Evolutionary conservation across 1,140 invertebrate genomes (phyloP).

Genomic region (Zaprionus kolodkinae): DNA sequence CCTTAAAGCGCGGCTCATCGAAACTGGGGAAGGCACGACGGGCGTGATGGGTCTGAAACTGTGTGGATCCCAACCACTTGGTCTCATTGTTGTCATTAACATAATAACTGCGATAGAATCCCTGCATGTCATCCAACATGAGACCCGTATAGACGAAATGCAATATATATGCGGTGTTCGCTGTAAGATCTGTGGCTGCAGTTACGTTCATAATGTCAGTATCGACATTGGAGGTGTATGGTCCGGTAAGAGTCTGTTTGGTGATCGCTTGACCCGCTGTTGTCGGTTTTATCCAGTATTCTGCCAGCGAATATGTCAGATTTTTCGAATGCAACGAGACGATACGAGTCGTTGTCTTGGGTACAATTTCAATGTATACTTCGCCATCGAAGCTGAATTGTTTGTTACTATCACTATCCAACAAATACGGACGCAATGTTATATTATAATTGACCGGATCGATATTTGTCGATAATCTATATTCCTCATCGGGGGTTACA

Average conservation of each 20-base stretch:
- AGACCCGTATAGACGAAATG: slow-evolving; percentile 85
- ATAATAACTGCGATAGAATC: slow-evolving; percentile 93
- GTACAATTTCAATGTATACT: slow-evolving; percentile 85
- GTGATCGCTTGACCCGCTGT: background rate
- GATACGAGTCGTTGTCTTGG: slow-evolving; percentile 55
- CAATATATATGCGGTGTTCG: slow-evolving; percentile 81
- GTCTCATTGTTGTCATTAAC: slow-evolving; percentile 81
- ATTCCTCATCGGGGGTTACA: slow-evolving; percentile 42
- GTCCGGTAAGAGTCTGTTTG: background rate
- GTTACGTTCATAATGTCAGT: slow-evolving; percentile 75
- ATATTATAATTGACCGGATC: slow-evolving; percentile 88
- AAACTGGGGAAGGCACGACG: slow-evolving; percentile 94
- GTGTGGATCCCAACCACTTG: slow-evolving; percentile 88
- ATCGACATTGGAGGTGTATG: slow-evolving; percentile 13
- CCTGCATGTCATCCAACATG: slow-evolving; percentile 87
- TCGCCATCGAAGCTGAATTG: slow-evolving; percentile 87
- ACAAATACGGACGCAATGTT: slow-evolving; percentile 86
- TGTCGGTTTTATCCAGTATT: slow-evolving; percentile 61
- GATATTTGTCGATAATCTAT: slow-evolving; percentile 57
- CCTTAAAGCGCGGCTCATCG: slow-evolving; percentile 94
- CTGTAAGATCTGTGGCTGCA: slow-evolving; percentile 68
- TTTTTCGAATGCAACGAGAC: slow-evolving; percentile 88
- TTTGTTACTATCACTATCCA: slow-evolving; percentile 84
- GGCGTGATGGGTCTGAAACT: slow-evolving; percentile 93
- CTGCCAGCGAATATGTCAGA: slow-evolving; percentile 83